phyloP scores from a whole-genome alignment of 2,888 invertebrate genomes.

The Nomada ruficornis region DNA sequence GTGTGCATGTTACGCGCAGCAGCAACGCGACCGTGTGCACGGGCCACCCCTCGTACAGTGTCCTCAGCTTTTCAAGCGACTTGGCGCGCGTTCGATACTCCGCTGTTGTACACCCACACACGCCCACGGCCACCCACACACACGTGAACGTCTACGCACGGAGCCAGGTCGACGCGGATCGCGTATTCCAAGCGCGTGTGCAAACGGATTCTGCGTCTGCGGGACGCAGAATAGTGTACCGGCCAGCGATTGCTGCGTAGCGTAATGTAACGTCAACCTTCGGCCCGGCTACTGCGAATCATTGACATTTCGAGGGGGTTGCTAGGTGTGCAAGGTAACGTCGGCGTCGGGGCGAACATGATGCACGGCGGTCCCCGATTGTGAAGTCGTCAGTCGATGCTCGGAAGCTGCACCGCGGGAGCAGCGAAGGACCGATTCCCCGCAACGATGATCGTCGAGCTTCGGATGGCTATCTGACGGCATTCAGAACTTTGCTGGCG shows the following conservation, averaged over 20 bases:
- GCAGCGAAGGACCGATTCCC: constrained; percentile 2
- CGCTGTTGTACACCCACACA: constrained; percentile 57
- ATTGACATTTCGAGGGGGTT: constrained; percentile 23
- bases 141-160: constrained; percentile 34
- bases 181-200: constrained; percentile 31
- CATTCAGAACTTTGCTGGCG: neutral
- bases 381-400: constrained; percentile 9
- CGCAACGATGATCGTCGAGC: neutral
- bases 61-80: constrained; percentile 64
- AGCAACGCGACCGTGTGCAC: constrained; percentile 17
- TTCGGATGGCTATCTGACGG: constrained; percentile 3
- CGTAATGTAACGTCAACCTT: neutral
- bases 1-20: constrained; percentile 5
- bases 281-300: constrained; percentile 1
- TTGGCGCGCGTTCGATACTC: constrained; percentile 68
- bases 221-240: constrained; percentile 21
- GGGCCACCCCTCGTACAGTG: constrained; percentile 59
- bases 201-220: neutral
- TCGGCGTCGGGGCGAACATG: constrained; percentile 1
- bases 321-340: neutral
- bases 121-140: constrained; percentile 37
- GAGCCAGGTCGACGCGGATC: constrained; percentile 17
- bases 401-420: constrained; percentile 5
- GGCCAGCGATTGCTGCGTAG: constrained; percentile 23
- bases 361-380: neutral